Evolutionary conservation across 1,140 invertebrate species (phyloP), one percentile per base, ranked within the genome.

Genomic region (Phthorimaea operculella): DNA sequence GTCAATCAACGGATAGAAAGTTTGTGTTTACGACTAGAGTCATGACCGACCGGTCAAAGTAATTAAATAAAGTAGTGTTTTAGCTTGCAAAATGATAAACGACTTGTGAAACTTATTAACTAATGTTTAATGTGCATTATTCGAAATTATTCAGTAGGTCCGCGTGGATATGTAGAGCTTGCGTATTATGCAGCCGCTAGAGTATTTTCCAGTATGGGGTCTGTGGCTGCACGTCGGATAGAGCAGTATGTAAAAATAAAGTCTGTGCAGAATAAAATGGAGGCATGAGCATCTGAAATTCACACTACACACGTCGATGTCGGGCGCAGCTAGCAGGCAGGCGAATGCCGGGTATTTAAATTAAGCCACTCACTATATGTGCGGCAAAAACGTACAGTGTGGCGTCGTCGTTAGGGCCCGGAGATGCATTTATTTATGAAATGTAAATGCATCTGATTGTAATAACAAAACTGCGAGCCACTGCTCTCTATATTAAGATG

Each of bases 371-470:
- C 69, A 58, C 48, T 62, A 58, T 64, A 72, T 70, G 62, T 52
- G 57, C 63, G 60, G 68, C 70, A 77, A 74, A 79, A 78, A 80
- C 75, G 71, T 71, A 57, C 63, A 66, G 63, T 63, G 70, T 28
- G 21, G 21, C 70, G 59, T 65, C 73, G 74, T 84, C 76, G 80
- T 82, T 82, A 82, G 72, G 59, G 57, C 62, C 57, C 59, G 64
- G 61, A 76, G 76, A 78, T 84, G 75, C 79, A 84, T 84, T 84
- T 84, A 84, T 84, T 84, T 84, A 84, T 84, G 81, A 84, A 82
- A 84, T 84, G 81, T 78, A 82, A 84, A 84, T 84, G 68, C 68
- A 76, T 80, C 76, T 78, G 80, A 79, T 84, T 84, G 77, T 84
- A 84, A 84, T 82, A 84, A 82, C 80, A 84, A 84, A 84, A 84